phyloP scores from a whole-genome alignment of 2,797 vertebrate species.

The Chromobotia macracanthus region DNA sequence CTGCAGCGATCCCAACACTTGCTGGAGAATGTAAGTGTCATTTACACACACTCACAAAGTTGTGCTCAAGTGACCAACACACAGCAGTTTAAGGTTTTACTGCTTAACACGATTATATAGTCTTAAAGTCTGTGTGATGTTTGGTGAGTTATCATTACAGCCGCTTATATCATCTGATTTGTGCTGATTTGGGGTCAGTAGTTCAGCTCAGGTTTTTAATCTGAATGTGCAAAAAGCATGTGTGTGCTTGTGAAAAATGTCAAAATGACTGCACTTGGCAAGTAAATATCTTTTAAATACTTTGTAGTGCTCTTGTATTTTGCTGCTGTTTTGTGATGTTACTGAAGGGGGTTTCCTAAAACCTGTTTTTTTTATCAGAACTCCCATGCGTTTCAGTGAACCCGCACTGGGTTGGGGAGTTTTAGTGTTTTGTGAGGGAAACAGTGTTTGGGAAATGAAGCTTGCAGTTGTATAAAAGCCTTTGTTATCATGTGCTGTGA shows the following conservation, averaged over 20 bases:
- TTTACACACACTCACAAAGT: not conserved
- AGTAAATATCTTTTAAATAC: not conserved
- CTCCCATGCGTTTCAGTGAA: not conserved
- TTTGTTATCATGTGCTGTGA: conserved; percentile 6
- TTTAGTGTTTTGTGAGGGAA: not conserved
- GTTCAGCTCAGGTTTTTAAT: not conserved
- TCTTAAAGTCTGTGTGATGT: too few relatives aligned
- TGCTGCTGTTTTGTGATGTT: not conserved
- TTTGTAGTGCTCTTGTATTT: not conserved
- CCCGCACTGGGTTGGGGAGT: not conserved
- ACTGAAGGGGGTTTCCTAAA: not conserved
- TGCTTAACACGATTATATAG: not conserved
- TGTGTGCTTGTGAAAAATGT: not conserved
- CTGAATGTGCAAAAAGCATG: not conserved
- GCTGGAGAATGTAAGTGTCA: conserved; percentile 66
- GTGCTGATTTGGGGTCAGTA: not conserved
- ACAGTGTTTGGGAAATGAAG: not conserved
- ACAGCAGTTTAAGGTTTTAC: not conserved
- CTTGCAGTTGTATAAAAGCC: not conserved
- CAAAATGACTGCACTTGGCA: not conserved
- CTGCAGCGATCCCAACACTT: conserved; percentile 63
- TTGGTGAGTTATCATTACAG: too few relatives aligned
- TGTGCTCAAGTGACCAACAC: not conserved
- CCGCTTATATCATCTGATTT: too few relatives aligned
- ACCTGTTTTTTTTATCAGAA: not conserved